phyloP scores from a whole-genome alignment of 2,113 vertebrate species.

The Cyprinodon variegatus region DNA sequence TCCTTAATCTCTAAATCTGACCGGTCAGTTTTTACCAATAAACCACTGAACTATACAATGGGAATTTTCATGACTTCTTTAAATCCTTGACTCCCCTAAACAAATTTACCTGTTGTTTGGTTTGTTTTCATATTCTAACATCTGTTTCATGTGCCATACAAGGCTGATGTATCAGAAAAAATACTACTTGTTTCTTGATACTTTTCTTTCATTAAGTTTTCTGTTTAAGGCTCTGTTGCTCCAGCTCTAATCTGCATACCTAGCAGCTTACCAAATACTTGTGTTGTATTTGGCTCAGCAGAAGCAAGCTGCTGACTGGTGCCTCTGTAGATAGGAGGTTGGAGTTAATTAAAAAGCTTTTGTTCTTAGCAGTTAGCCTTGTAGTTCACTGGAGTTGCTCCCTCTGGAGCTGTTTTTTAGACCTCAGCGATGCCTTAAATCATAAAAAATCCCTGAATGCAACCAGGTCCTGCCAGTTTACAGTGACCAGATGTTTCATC shows the following conservation, averaged over 20 bases:
- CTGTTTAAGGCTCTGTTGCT: not conserved
- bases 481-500: conserved; percentile 10
- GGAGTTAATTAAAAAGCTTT: conserved; percentile 60
- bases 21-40: not conserved
- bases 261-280: conserved; percentile 38
- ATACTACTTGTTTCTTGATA: not conserved
- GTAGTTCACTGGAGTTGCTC: conserved; percentile 22
- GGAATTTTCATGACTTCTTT: not conserved
- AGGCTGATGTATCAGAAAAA: not conserved
- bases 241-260: conserved; percentile 19
- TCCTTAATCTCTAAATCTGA: not conserved
- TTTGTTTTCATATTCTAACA: not conserved
- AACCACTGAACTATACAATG: not conserved
- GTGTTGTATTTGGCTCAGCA: conserved; percentile 35
- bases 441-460: conserved; percentile 31
- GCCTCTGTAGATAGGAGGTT: conserved; percentile 29
- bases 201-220: not conserved
- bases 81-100: not conserved
- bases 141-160: not conserved
- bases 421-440: conserved; percentile 49
- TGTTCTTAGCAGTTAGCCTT: conserved; percentile 33
- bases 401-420: conserved; percentile 33
- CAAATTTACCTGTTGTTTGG: not conserved
- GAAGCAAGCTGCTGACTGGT: conserved; percentile 39
- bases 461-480: conserved; percentile 40